Conservation (phyloP, 2,888 invertebrate genomes). For the Latrodectus elegans region DNA sequence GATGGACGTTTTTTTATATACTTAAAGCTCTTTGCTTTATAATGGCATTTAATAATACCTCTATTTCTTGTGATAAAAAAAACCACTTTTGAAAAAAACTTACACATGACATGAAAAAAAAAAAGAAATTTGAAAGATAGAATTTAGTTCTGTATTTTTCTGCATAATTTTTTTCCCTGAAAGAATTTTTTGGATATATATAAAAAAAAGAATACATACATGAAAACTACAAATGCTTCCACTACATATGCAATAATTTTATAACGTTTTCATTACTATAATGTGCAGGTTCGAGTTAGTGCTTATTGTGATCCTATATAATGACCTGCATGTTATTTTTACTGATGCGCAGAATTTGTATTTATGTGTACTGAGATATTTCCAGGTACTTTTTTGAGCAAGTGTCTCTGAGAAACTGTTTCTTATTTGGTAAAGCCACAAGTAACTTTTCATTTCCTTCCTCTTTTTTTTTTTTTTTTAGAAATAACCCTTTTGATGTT, state of each 20-base stretch:
- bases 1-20: conserved; percentile 30
- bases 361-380: conserved; percentile 41
- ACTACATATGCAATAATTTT: conserved; percentile 67
- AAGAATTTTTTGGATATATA: conserved; percentile 42
- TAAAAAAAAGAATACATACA: conserved; percentile 22
- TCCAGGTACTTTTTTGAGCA: conserved; percentile 18
- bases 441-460: background rate
- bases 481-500: too few species aligned
- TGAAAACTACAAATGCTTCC: conserved; percentile 58
- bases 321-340: conserved; percentile 51
- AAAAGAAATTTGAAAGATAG: conserved; percentile 28
- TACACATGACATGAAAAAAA: conserved; percentile 26
- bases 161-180: conserved; percentile 48
- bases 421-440: conserved; percentile 37
- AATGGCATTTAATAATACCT: conserved; percentile 49
- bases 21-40: conserved; percentile 52
- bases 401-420: conserved; percentile 17
- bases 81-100: conserved; percentile 36
- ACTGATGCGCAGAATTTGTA: conserved; percentile 44
- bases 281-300: conserved; percentile 49
- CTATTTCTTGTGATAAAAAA: conserved; percentile 55
- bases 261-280: conserved; percentile 61
- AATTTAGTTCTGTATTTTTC: conserved; percentile 60
- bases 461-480: too few species aligned
- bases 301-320: conserved; percentile 51